Percentiles rank a stretch among this genome's conserved stretches.
phyloP scores from a whole-genome alignment of 2,113 vertebrate species.

The Microtus montanus region DNA sequence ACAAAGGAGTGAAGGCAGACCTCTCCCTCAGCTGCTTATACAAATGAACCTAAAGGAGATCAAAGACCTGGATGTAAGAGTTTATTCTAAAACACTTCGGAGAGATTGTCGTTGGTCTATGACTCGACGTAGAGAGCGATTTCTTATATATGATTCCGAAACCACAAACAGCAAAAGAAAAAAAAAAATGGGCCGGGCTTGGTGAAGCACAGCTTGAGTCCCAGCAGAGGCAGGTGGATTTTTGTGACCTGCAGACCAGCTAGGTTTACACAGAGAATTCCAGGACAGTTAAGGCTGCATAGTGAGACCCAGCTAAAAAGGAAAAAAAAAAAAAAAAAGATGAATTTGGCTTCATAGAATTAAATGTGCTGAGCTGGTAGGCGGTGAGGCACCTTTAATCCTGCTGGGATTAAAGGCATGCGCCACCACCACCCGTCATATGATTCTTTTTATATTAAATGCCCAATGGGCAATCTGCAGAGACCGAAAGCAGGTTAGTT shows the following conservation, averaged over 20 bases:
- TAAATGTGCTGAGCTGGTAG: neutral
- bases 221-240: neutral
- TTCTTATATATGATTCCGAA: conserved; percentile 48
- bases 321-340: too few relatives aligned
- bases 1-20: neutral
- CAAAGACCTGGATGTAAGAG: conserved; percentile 40
- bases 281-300: too few relatives aligned
- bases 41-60: neutral
- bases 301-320: neutral
- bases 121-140: neutral
- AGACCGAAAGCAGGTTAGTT: neutral
- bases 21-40: neutral
- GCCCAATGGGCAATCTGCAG: neutral
- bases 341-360: neutral
- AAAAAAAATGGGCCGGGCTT: neutral
- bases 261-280: neutral
- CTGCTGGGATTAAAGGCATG: too few relatives aligned
- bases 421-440: neutral
- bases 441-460: neutral
- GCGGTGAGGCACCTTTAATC: too few relatives aligned
- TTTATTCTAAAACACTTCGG: conserved; percentile 46
- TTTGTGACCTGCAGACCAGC: neutral
- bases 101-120: conserved; percentile 34
- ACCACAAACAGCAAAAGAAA: neutral
- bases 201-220: neutral